Conservation (phyloP, 1,140 invertebrate species). For the Drosophila funebris region DNA sequence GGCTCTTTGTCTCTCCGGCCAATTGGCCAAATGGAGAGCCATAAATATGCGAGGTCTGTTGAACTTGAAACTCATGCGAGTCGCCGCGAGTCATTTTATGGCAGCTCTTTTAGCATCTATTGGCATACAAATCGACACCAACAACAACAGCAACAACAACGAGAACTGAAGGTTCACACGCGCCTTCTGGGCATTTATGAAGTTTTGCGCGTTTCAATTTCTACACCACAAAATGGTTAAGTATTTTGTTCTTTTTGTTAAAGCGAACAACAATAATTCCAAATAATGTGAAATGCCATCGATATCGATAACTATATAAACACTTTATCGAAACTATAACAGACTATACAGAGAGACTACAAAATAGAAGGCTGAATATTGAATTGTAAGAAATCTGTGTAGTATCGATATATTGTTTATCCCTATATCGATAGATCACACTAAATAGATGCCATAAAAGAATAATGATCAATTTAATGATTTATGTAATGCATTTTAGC, state of each 20-base stretch:
- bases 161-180: slow-evolving; percentile 37
- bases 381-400: too few species aligned
- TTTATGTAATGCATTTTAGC: not conserved
- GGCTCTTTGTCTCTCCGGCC: slow-evolving; percentile 7
- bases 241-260: not conserved
- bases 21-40: slow-evolving; percentile 41
- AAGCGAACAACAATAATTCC: too few species aligned
- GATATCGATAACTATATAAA: too few species aligned
- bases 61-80: slow-evolving; percentile 53
- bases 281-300: too few species aligned
- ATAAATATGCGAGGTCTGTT: slow-evolving; percentile 47
- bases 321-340: too few species aligned
- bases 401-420: too few species aligned
- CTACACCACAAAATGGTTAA: not conserved
- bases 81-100: slow-evolving; percentile 25
- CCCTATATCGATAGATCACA: not conserved
- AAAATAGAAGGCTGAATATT: too few species aligned
- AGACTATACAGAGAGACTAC: too few species aligned
- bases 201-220: slow-evolving; percentile 6
- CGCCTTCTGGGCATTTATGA: not conserved
- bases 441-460: not conserved
- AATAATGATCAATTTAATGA: slow-evolving; percentile 7
- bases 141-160: not conserved
- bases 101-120: slow-evolving; percentile 20
- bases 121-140: slow-evolving; percentile 16